Conservation (phyloP, 2,797 vertebrate species). For the Astyanax mexicanus region DNA sequence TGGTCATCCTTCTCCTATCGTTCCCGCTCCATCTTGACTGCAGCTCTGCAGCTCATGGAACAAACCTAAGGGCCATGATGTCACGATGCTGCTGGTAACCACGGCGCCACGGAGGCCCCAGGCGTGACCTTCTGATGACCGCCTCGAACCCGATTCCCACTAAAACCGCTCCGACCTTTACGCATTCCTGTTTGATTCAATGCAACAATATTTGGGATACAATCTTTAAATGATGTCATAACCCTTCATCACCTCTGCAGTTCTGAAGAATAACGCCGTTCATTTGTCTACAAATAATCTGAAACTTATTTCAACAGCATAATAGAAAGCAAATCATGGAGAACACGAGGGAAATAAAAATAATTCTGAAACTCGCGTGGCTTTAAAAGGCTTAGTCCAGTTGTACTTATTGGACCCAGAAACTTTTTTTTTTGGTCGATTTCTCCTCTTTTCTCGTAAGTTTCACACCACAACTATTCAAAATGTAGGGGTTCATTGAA, state of each 20-base stretch:
- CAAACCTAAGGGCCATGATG: slow-evolving; percentile 50
- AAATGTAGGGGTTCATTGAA: slow-evolving; percentile 42
- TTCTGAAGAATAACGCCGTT: slow-evolving; percentile 1
- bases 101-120: slow-evolving; percentile 34
- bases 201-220: slow-evolving; percentile 47
- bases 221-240: slow-evolving; percentile 32
- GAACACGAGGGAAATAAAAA: neutral
- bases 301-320: neutral
- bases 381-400: slow-evolving; percentile 14
- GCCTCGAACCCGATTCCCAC: slow-evolving; percentile 37
- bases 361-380: slow-evolving; percentile 13
- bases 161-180: slow-evolving; percentile 36
- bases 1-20: slow-evolving; percentile 30
- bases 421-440: slow-evolving; percentile 15
- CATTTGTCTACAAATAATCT: neutral
- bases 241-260: slow-evolving; percentile 21
- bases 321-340: neutral
- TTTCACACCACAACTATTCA: slow-evolving; percentile 48
- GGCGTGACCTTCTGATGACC: slow-evolving; percentile 44
- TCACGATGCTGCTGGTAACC: slow-evolving; percentile 48
- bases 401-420: slow-evolving; percentile 32
- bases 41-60: slow-evolving; percentile 34
- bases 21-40: slow-evolving; percentile 11
- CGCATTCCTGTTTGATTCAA: slow-evolving; percentile 33
- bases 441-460: slow-evolving; percentile 28